Percentiles rank a stretch among this genome's conserved stretches.
phyloP scores from a whole-genome alignment of 2,888 invertebrate genomes.

The Lutraria lutraria region DNA sequence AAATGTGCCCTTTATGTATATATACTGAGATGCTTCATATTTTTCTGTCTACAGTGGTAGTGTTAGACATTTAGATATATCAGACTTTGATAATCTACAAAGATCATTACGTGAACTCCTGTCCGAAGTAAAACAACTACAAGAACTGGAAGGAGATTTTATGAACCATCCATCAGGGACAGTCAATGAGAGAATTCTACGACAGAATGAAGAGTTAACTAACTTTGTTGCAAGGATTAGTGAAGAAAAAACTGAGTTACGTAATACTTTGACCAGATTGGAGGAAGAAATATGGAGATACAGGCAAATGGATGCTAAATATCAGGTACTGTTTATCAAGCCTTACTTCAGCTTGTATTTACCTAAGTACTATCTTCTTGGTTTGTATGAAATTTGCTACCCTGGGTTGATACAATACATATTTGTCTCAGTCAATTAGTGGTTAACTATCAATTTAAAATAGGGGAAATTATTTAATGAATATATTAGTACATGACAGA shows the following conservation, averaged over 20 bases:
- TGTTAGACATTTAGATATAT: conserved; percentile 53
- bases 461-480: too few relatives aligned
- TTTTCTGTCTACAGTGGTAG: conserved; percentile 26
- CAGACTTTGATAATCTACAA: conserved; percentile 65
- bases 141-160: conserved; percentile 70
- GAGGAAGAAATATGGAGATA: conserved; percentile 80
- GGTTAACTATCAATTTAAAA: too few relatives aligned
- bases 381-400: too few relatives aligned
- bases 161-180: conserved; percentile 62
- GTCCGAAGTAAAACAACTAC: conserved; percentile 77
- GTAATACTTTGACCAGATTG: conserved; percentile 73
- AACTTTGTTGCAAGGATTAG: conserved; percentile 79
- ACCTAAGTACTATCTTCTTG: too few relatives aligned
- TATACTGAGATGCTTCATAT: not conserved
- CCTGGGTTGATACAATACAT: too few relatives aligned
- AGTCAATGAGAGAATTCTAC: conserved; percentile 81
- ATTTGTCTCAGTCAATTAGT: too few relatives aligned
- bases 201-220: conserved; percentile 83
- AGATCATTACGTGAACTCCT: conserved; percentile 73
- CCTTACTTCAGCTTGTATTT: not conserved
- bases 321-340: conserved; percentile 49
- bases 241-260: conserved; percentile 82
- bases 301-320: conserved; percentile 72
- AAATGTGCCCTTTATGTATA: too few relatives aligned
- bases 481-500: too few relatives aligned